Evolutionary conservation across 2,888 invertebrate species (phyloP), one percentile per base, ranked within the genome.

Genomic region (Epinotia ramella): DNA sequence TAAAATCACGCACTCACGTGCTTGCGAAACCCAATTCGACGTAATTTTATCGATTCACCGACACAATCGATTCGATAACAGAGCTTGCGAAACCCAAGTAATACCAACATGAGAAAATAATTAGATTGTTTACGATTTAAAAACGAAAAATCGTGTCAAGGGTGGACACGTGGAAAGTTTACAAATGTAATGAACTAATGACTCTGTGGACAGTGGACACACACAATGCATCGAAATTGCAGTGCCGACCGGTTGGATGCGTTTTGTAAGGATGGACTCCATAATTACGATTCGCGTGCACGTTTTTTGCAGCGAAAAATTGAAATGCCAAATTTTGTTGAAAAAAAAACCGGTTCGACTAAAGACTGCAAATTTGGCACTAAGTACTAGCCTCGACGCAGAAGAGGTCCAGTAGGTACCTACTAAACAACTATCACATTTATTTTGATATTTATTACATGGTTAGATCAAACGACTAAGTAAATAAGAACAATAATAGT

Each of bases 91-190:
- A 90, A 91, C 67, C 62, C 65, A 20, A 69, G 68, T 84, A 77
- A 79, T 78, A 78, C 79, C 80, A 81, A 80, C 84, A 79, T 81
- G 80, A 78, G 78, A 81, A 82, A 83, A 80, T 78, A 83, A 84
- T 81, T 84, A 81, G 81, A 84, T 84, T 83, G 83, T 84, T 81
- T 83, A 72, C 56, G 56, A 72, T 72, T 85, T 82, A 77, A 84
- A 83, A 84, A 82, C 77, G 84, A 82, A 84, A 86, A 89, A 88
- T 81, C 86, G 85, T 91, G 91, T 91, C 91, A 91, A 91, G 91
- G 91, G 82, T 71, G 62, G 33, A 46, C 68, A 69, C 73, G 73
- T 77, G 77, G 65, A 73, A 66, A 77, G 70, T 73, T 68, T 69
- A 73, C 73, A 73, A 77, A 69, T 53, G 65, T 65, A 49, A 59